A percentile compares a stretch with the other conserved stretches of the same genome.
Conservation (phyloP, 64 coral and sea anemone species). For the Montipora efflorescens region DNA sequence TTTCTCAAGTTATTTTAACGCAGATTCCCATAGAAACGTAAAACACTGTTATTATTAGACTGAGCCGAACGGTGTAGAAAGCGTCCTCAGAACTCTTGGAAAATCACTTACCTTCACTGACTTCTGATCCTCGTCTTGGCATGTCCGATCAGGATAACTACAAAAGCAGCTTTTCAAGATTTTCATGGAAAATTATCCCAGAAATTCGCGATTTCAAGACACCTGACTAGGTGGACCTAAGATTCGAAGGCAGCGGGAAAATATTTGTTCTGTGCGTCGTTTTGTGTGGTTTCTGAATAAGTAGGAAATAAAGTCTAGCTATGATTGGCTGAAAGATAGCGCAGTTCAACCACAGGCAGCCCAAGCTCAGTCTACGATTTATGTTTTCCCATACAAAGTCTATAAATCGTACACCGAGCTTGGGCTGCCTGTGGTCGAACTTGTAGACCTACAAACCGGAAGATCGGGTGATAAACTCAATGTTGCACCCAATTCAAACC, state of each 20-base stretch:
- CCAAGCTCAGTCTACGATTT: no score
- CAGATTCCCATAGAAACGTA: no score
- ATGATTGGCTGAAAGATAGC: background rate
- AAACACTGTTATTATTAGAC: background rate
- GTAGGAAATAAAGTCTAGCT: no score
- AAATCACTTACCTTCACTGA: background rate
- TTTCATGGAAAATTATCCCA: background rate
- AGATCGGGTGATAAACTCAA: background rate
- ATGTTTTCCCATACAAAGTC: no score
- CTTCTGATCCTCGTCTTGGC: constrained; percentile 30
- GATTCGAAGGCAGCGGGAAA: no score
- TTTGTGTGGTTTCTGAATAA: no score
- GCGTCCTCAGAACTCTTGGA: background rate
- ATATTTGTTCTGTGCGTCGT: no score
- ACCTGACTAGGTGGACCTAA: background rate
- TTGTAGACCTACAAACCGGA: constrained; percentile 45
- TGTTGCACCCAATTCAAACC: no score
- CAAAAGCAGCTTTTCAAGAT: background rate
- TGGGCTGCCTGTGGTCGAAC: no score
- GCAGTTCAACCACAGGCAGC: background rate
- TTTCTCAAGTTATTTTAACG: no score
- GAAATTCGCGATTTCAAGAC: no score
- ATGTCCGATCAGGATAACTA: background rate
- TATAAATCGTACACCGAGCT: no score
- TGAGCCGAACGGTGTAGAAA: background rate